Base-by-base conservation (phyloP, 1,140 invertebrate species). In the Drosophila yakuba region DNA sequence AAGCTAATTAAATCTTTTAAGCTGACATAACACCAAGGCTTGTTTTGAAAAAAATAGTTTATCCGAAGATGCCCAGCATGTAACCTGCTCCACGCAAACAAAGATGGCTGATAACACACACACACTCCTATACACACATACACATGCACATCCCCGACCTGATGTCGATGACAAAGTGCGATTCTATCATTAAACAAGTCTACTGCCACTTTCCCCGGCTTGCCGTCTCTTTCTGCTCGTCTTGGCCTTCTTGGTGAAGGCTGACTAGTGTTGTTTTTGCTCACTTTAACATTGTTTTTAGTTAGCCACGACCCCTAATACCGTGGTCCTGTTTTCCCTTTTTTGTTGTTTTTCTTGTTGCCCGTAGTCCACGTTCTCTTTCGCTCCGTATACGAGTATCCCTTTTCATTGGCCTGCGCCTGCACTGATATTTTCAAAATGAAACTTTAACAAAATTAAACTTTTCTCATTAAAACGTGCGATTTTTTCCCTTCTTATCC, bases 391-490 rank as follows among this genome's bases (percentile, higher is more conserved):
- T 17, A 36, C 7, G 11, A 2, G 10, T 45, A 15, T 28, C 32
- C 52, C 25, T 43, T 69, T 52, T 39, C 32, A 10, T 8, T 52
- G 51, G 20, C 50, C 39, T 69, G 71, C 57, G 76, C 63, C 77
- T 68, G 84, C 71, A 67, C 84, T 78, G 84, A 89, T 88, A 89
- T 89, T 90, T 89, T 80, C 78, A 80, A 91, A 91, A 91, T 80
- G 89, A 91, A 91, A 91, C 76, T 91, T 91, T 91, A 90, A 91
- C 83, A 80, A 88, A 90, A 91, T 91, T 91, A 91, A 91, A 91
- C 90, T 91, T 91, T 91, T 91, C 90, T 91, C 90, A 91, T 91
- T 91, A 91, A 91, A 91, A 91, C 90, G 86, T 90, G 90, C 85
- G 74, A 90, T 90, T 81, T 86, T 80, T 83, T 79, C 67, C n/a